Base-by-base conservation (phyloP, 2,888 invertebrate genomes). In the Amphipoea oculea region DNA sequence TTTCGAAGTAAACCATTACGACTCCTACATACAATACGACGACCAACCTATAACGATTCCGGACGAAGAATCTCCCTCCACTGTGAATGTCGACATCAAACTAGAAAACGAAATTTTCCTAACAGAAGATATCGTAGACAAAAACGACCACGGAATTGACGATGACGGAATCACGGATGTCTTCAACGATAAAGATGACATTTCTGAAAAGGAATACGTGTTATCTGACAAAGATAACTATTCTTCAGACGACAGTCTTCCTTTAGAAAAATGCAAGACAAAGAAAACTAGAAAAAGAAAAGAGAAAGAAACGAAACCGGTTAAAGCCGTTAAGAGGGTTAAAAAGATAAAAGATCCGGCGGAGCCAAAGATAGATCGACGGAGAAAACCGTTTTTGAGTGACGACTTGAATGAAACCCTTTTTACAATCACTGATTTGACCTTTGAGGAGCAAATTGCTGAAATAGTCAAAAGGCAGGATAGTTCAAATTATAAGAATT, bases 381-480 rank as follows among this genome's bases (percentile, higher is more conserved):
- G 96, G 0, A 83, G 96, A 20, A 96, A 95, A 66, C 96, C 96
- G 0, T 95, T 96, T 69, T 71, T 96, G 1, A 96, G 95, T 40
- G 94, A 94, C 4, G 96, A 96, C 81, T 75, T 96, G 2, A 96
- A 94, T 40, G 96, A 96, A 78, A 95, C 95, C 0, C 78, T 96
- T 0, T 96, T 96, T 65, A 94, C 94, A 0, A 94, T 96, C 0
- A 95, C 93, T 0, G 94, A 96, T 81, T 85, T 96, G 17, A 93
- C 93, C 0, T 86, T 92, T 2, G 95, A 96, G 0, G 96, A 96
- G 40, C 96, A 97, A 80, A 86, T 96, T 0, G 96, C 95, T 0
- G 96, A 96, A 40, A 96, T 97, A 7, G 84, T 93, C 62, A 96
- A 96, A 73, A 89, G 96, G 0, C 94, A 92, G 29, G 96, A 96